Evolutionary conservation across 92 coral and sea anemone genomes (phyloP).

Genomic region (Phenganax stokvisi): DNA sequence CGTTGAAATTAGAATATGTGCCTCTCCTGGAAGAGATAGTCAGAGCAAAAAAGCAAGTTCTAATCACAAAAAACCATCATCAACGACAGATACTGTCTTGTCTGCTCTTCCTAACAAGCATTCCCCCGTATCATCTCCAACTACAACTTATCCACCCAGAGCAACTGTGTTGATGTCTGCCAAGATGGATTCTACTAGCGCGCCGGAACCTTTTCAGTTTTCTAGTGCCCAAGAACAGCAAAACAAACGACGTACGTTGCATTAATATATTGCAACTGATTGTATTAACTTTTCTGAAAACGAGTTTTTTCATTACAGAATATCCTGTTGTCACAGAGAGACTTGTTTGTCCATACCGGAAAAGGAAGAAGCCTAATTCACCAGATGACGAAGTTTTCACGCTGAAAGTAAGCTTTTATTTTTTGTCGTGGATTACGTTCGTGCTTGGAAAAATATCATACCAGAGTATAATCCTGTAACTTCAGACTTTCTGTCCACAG

Average conservation of each 20-base stretch:
- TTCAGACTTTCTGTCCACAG: constrained; percentile 28
- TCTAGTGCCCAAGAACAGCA: neutral
- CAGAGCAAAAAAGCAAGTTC: no score
- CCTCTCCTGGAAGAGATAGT: no score
- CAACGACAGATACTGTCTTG: no score
- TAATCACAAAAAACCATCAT: no score
- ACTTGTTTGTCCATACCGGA: constrained; percentile 44
- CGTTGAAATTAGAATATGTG: no score
- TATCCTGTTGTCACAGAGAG: constrained; percentile 46
- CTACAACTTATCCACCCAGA: constrained; percentile 15
- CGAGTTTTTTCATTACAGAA: constrained; percentile 31
- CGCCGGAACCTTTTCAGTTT: constrained; percentile 29
- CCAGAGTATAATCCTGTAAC: no score
- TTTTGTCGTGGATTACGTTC: no score
- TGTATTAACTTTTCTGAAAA: no score
- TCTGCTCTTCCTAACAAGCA: neutral
- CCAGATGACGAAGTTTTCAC: constrained; percentile 68
- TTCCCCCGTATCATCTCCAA: constrained; percentile 43
- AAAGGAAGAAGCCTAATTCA: constrained; percentile 44
- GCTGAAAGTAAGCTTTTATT: constrained; percentile 50
- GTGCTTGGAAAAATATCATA: no score
- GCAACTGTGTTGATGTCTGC: constrained; percentile 24
- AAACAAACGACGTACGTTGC: constrained; percentile 30
- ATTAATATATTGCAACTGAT: no score
- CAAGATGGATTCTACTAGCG: constrained; percentile 8